Conservation (phyloP, 2,797 vertebrate genomes). For the Numenius phaeopus region DNA sequence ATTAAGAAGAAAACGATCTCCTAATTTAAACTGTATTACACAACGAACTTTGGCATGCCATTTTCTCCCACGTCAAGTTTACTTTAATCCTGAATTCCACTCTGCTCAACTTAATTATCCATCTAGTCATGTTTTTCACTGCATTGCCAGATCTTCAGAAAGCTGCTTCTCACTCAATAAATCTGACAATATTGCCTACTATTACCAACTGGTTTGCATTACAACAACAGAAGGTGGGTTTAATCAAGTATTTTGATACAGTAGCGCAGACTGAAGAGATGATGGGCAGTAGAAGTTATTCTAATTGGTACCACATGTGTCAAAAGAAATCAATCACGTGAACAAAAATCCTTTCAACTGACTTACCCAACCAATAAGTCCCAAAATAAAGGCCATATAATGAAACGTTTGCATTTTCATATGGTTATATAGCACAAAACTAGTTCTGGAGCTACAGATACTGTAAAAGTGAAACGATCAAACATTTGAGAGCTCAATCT, state of each 20-base stretch:
- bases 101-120: slow-evolving; percentile 48
- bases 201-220: slow-evolving; percentile 63
- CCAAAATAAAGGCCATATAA: not conserved
- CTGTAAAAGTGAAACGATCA: not conserved
- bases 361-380: not conserved
- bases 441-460: not conserved
- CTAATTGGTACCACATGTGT: slow-evolving; percentile 65
- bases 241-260: slow-evolving; percentile 68
- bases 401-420: not conserved
- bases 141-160: slow-evolving; percentile 53
- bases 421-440: not conserved
- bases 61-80: slow-evolving; percentile 33
- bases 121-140: slow-evolving; percentile 43
- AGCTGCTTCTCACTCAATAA: slow-evolving; percentile 68
- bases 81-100: slow-evolving; percentile 57
- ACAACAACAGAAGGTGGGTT: slow-evolving; percentile 59
- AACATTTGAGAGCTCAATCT: not conserved
- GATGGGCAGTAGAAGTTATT: slow-evolving; percentile 52
- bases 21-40: slow-evolving; percentile 47
- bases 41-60: not conserved
- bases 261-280: slow-evolving; percentile 45
- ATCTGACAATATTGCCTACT: slow-evolving; percentile 57
- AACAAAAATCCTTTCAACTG: slow-evolving; percentile 7
- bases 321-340: slow-evolving; percentile 39
- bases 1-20: slow-evolving; percentile 43